Evolutionary conservation across 2,113 vertebrate species (phyloP).

Genomic region (Calypte anna): DNA sequence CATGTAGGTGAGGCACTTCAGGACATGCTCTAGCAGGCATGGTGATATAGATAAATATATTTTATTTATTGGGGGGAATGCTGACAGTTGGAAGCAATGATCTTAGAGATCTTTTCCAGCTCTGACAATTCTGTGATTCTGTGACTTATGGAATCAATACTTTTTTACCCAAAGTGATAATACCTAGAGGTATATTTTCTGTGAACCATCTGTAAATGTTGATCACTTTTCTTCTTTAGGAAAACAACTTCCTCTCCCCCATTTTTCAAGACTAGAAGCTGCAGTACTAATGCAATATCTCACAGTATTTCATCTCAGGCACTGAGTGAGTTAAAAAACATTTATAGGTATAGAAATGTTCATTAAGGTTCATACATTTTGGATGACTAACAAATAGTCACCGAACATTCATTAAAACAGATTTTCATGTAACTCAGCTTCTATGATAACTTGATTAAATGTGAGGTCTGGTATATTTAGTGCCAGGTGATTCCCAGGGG

Average conservation of each 20-base stretch:
- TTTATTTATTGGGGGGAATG: no score
- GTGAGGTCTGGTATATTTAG: not conserved
- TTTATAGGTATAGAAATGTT: not conserved
- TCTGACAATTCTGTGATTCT: no score
- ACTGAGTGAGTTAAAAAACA: not conserved
- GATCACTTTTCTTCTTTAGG: not conserved
- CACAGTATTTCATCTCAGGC: not conserved
- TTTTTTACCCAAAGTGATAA: not conserved
- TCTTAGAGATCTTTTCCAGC: no score
- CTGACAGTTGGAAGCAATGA: no score
- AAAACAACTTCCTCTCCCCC: not conserved
- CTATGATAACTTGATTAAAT: conserved; percentile 34
- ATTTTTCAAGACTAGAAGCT: not conserved
- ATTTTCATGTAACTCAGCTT: not conserved
- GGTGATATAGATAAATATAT: no score
- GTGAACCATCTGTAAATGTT: not conserved
- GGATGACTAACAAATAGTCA: not conserved
- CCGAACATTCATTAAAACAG: conserved; percentile 3
- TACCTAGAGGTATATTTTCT: not conserved
- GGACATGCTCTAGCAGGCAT: no score
- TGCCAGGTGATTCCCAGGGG: conserved; percentile 53
- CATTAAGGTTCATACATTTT: not conserved
- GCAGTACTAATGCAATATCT: not conserved
- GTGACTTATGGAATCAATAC: not conserved
- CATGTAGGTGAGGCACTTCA: no score